phyloP scores from a whole-genome alignment of 2,113 vertebrate genomes.

The Sebastes schlegelii region DNA sequence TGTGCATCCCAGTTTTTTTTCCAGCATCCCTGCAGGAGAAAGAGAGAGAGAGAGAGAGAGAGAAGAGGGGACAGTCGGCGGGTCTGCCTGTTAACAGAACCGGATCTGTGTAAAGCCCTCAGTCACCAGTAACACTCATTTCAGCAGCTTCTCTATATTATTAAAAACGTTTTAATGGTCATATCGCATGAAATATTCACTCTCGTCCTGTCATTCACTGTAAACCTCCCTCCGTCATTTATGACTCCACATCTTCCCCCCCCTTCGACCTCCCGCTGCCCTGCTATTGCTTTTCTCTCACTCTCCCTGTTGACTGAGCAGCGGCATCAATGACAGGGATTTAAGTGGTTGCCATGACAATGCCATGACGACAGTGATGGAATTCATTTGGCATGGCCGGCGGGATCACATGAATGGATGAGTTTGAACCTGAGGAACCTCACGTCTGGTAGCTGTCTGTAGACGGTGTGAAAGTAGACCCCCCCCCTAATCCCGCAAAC shows the following conservation, averaged over 20 bases:
- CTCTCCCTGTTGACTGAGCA: slow-evolving; percentile 61
- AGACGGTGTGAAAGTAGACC: slow-evolving; percentile 1
- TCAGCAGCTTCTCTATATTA: slow-evolving; percentile 46
- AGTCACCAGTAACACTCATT: slow-evolving; percentile 35
- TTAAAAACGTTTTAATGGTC: slow-evolving; percentile 53
- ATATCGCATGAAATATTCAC: slow-evolving; percentile 57
- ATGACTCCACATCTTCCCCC: slow-evolving; percentile 29
- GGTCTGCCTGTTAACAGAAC: slow-evolving; percentile 35
- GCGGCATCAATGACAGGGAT: slow-evolving; percentile 59
- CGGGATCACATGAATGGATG: slow-evolving; percentile 61
- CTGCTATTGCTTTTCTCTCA: slow-evolving; percentile 22
- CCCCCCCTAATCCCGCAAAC: neutral
- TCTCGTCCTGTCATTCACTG: slow-evolving; percentile 37
- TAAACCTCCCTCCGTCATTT: slow-evolving; percentile 32
- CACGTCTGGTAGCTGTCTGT: slow-evolving; percentile 23
- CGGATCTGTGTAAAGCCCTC: slow-evolving; percentile 38
- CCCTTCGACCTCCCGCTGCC: slow-evolving; percentile 30
- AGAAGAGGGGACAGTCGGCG: slow-evolving; percentile 22
- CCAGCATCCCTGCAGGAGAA: slow-evolving; percentile 58
- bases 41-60: slow-evolving; percentile 7
- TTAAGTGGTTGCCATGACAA: slow-evolving; percentile 74
- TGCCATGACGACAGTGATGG: slow-evolving; percentile 71
- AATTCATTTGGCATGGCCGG: slow-evolving; percentile 53
- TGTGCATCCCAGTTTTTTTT: slow-evolving; percentile 62
- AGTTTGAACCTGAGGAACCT: slow-evolving; percentile 54